Base-by-base conservation (phyloP, 2,113 vertebrate genomes). In the Prunella fulvescens region DNA sequence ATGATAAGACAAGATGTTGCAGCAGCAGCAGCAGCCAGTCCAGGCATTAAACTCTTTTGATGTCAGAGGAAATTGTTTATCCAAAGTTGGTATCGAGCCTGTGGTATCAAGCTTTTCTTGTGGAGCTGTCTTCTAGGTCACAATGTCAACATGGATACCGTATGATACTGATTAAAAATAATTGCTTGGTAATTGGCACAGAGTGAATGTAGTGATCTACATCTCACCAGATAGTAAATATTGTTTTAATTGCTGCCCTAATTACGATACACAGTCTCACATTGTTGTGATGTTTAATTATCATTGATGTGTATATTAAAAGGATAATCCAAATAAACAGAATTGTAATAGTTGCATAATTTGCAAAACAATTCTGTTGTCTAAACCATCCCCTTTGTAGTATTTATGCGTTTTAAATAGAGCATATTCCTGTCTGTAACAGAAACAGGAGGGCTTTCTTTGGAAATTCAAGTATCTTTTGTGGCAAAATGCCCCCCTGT, bases 141-240 rank as follows among this genome's bases (percentile, higher is more conserved):
- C 74, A 67, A 0, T 94, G 95, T 93, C 94, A 96, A 71, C 84
- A 39, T 51, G 47, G 87, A 48, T 88, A 74, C 64, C 0, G 1
- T 80, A 64, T 86, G 64, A 83, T 71, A 71, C 71, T n/a, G 79
- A 94, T 95, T 95, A 93, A 88, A 93, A 88, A 81, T 95, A 96
- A 96, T 97, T 93, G 79, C 60, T 64, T 88, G 76, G 40, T 96
- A 97, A 96, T 94, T 94, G 92, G 76, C 76, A 73, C 84, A 60
- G 60, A 94, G 93, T 93, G 90, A 94, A 94, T 92, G 71, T 45
- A 64, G 64, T 71, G 92, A 94, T 93, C 80, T 92, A 74, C 88
- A 72, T 95, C 76, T 92, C 76, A 53, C 86, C 39, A 26, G 74
- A 71, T 92, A 92, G 88, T 92, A 92, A 94, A 78, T 84, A 94